Evolutionary conservation across 2,888 invertebrate species (phyloP).

Genomic region (Tuberolachnus salignus): DNA sequence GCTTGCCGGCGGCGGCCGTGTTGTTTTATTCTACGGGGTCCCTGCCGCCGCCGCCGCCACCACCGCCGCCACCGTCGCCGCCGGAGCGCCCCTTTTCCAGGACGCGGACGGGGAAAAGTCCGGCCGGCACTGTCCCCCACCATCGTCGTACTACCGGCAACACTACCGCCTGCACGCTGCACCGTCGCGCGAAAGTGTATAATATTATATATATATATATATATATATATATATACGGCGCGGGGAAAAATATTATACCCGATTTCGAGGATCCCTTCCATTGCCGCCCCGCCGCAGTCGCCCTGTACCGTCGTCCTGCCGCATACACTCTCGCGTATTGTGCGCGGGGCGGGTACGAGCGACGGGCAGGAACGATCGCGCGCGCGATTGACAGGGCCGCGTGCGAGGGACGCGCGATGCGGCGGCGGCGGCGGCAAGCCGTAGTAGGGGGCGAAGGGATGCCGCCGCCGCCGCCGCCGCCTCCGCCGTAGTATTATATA

Average conservation of each 20-base stretch:
- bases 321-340: not conserved
- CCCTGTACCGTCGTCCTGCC: not conserved
- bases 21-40: constrained; percentile 48
- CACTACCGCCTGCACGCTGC: not conserved
- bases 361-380: constrained; percentile 22
- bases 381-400: constrained; percentile 47
- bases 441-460: not conserved
- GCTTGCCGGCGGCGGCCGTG: constrained; percentile 47
- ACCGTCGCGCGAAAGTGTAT: not conserved
- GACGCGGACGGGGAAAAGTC: constrained; percentile 22
- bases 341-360: not conserved
- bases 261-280: constrained; percentile 50
- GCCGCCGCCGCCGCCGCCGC: not conserved
- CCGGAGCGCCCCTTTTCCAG: constrained; percentile 18
- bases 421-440: constrained; percentile 12
- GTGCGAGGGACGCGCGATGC: constrained; percentile 4
- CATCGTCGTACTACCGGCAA: not conserved
- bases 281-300: not conserved
- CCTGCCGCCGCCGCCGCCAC: constrained; percentile 33
- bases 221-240: not conserved
- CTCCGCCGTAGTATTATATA: not conserved
- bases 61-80: not conserved
- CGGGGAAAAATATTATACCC: constrained; percentile 48
- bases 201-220: too few relatives aligned
- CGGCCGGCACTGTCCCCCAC: not conserved